Percentiles rank a stretch among this genome's conserved stretches.
Conservation (phyloP, 1,140 invertebrate species). For the Drosophila setifemur region DNA sequence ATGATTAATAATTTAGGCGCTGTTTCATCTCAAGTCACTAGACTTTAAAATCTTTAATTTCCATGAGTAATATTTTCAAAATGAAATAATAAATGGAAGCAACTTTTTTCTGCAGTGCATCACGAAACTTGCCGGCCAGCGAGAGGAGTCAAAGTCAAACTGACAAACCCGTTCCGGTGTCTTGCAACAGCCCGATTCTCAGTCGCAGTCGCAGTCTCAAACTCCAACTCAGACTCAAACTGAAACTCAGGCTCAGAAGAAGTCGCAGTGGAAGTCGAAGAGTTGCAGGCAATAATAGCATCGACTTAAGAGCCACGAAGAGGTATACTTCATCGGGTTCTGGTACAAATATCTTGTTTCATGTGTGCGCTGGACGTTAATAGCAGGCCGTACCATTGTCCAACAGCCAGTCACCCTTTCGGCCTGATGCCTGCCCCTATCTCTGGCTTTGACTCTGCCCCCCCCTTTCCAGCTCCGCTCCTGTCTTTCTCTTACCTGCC, state of each 20-base stretch:
- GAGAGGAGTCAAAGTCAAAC: conserved; percentile 37
- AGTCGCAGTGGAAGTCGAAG: conserved; percentile 12
- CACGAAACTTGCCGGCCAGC: conserved; percentile 32
- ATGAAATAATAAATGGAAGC: too few species aligned
- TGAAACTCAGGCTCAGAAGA: background rate
- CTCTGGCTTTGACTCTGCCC: background rate
- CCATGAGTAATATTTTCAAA: background rate
- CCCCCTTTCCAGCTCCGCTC: background rate
- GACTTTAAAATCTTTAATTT: too few species aligned
- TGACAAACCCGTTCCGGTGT: conserved; percentile 44
- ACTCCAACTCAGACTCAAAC: background rate
- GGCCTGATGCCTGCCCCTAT: background rate
- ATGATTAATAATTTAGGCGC: too few species aligned
- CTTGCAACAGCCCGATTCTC: conserved; percentile 11
- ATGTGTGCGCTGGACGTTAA: conserved; percentile 81
- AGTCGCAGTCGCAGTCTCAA: conserved; percentile 1
- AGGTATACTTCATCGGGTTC: conserved; percentile 63
- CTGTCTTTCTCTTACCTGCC: conserved; percentile 1
- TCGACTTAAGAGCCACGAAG: conserved; percentile 41
- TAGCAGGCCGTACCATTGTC: conserved; percentile 59
- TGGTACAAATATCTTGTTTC: conserved; percentile 82
- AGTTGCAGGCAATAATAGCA: conserved; percentile 58
- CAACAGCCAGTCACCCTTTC: conserved; percentile 21
- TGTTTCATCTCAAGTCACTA: too few species aligned
- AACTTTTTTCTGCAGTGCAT: conserved; percentile 4